These are phyloP conservation scores for Mesocentrotus franciscanus DNA, from an alignment of 53 echinoderm and acorn worm genomes.

Conservation along the genomic window DNA sequence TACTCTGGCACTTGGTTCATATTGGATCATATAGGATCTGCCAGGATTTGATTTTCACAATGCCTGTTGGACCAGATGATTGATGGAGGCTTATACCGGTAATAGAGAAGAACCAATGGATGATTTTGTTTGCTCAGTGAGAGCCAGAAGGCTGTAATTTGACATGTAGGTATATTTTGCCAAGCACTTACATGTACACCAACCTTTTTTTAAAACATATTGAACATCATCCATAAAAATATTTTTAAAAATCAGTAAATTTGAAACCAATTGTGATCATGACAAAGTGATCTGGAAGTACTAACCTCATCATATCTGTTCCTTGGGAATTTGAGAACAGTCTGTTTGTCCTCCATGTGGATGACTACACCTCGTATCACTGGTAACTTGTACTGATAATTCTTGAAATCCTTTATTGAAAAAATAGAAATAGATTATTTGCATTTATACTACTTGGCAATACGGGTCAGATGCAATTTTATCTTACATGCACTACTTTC, in stretches of 20 bases:
- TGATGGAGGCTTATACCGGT: not conserved
- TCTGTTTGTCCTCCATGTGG: conserved; percentile 97
- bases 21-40: not conserved
- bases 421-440: not conserved
- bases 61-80: not conserved
- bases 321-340: conserved; percentile 87
- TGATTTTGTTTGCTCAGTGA: not conserved
- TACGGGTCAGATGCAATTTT: not conserved
- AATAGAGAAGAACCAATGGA: not conserved
- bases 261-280: no score
- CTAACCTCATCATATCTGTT: conserved; percentile 98
- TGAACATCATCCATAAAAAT: no score
- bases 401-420: conserved; percentile 95
- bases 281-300: not conserved
- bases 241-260: no score
- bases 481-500: not conserved
- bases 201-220: no score
- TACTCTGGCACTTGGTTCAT: not conserved
- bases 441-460: not conserved
- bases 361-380: conserved; percentile 91
- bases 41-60: not conserved
- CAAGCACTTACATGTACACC: no score
- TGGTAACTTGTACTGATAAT: conserved; percentile 98
- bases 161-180: no score
- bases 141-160: no score